A percentile compares a stretch with the other conserved stretches of the same genome.
Evolutionary conservation across 2,888 invertebrate species (phyloP).

Genomic region (Polydesmus complanatus): DNA sequence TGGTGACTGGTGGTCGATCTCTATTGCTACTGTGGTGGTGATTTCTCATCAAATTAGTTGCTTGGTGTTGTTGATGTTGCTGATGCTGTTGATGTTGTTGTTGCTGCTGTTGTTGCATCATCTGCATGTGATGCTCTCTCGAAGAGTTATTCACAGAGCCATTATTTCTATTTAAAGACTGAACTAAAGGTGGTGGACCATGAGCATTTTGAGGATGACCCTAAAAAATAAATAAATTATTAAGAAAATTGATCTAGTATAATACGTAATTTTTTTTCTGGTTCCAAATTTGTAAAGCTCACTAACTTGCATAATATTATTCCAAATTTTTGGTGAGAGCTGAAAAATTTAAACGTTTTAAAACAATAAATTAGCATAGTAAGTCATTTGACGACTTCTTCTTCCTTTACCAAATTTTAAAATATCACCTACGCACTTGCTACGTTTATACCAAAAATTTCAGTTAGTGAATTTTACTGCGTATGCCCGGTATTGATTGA

Average conservation of each 20-base stretch:
- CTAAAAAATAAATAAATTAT: neutral
- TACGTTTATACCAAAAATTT: too few relatives aligned
- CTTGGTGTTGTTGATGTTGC: constrained; percentile 15
- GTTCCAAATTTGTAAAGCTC: too few relatives aligned
- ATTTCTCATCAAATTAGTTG: constrained; percentile 15
- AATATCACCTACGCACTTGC: too few relatives aligned
- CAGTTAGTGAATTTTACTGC: too few relatives aligned
- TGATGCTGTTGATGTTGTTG: constrained; percentile 15
- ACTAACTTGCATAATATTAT: too few relatives aligned
- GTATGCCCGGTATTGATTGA: too few relatives aligned
- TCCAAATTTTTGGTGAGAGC: too few relatives aligned
- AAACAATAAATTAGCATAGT: too few relatives aligned
- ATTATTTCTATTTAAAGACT: neutral
- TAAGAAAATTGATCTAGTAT: neutral
- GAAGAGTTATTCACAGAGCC: constrained; percentile 8
- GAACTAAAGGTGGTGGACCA: neutral
- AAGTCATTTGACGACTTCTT: too few relatives aligned
- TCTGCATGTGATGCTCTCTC: constrained; percentile 26
- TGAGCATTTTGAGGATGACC: neutral
- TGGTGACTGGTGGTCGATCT: constrained; percentile 26
- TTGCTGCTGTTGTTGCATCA: constrained; percentile 33
- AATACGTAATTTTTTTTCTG: too few relatives aligned
- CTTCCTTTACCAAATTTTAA: too few relatives aligned
- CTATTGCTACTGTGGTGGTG: constrained; percentile 14
- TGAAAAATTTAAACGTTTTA: too few relatives aligned